Evolutionary conservation across 2,888 invertebrate genomes (phyloP).

Genomic region (Parapristionchus giblindavisi): DNA sequence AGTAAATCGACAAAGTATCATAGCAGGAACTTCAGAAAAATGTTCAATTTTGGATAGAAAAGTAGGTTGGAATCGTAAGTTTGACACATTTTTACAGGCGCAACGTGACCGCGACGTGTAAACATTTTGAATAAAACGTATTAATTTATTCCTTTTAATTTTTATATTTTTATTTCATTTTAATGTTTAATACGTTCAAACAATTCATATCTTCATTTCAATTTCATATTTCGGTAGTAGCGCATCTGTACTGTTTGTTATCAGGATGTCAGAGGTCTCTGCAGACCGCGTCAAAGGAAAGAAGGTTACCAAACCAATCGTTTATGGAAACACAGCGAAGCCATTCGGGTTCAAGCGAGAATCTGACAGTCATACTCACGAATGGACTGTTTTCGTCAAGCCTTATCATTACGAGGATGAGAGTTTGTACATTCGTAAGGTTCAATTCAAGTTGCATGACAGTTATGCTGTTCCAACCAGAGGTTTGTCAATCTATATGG

Average conservation of each 20-base stretch:
- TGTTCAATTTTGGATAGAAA: too few species aligned
- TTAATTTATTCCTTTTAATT: not conserved
- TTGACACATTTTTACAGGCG: not conserved
- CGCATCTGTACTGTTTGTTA: not conserved
- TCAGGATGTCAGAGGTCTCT: slow-evolving; percentile 38
- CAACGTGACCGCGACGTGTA: not conserved
- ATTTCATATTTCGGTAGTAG: too few species aligned
- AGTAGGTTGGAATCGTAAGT: not conserved
- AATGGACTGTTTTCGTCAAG: slow-evolving; percentile 79
- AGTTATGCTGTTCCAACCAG: slow-evolving; percentile 93
- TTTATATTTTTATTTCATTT: not conserved
- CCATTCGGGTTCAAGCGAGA: slow-evolving; percentile 46
- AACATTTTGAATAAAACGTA: not conserved
- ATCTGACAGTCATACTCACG: slow-evolving; percentile 87
- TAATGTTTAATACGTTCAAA: not conserved
- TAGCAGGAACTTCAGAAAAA: too few species aligned
- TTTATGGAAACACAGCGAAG: slow-evolving; percentile 90
- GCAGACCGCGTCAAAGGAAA: slow-evolving; percentile 58
- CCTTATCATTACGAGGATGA: slow-evolving; percentile 51
- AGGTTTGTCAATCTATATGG: slow-evolving; percentile 56
- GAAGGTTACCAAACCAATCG: slow-evolving; percentile 86
- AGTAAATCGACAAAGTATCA: too few species aligned
- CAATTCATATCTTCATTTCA: too few species aligned
- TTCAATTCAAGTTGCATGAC: slow-evolving; percentile 87
- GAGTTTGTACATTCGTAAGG: slow-evolving; percentile 59